Conservation (phyloP, 2,113 vertebrate species). For the Garra rufa region DNA sequence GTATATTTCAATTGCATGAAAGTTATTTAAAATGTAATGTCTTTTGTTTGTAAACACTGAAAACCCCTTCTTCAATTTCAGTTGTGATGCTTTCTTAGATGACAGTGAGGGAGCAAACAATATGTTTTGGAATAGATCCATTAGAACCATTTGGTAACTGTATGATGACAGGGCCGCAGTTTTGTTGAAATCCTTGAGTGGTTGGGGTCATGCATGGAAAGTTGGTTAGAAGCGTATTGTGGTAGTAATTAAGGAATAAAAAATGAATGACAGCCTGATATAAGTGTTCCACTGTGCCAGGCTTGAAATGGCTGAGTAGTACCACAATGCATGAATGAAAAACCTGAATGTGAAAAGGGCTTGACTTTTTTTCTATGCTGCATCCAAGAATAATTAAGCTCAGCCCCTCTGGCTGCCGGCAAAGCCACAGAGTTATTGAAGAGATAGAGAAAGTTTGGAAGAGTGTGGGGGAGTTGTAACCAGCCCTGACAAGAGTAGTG, state of each 20-base stretch:
- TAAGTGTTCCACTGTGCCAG: constrained; percentile 3
- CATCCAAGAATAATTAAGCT: constrained; percentile 76
- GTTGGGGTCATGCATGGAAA: neutral
- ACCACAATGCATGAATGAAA: constrained; percentile 51
- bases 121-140: neutral
- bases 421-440: constrained; percentile 63
- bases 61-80: neutral
- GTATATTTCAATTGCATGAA: too few relatives aligned
- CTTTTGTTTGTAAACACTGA: neutral
- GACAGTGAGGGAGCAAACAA: neutral
- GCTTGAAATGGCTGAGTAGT: constrained; percentile 41
- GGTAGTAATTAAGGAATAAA: constrained; percentile 19
- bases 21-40: too few relatives aligned
- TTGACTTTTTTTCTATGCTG: constrained; percentile 44
- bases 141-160: neutral
- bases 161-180: neutral
- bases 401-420: constrained; percentile 68
- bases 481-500: constrained; percentile 41
- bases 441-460: constrained; percentile 39
- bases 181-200: neutral
- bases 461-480: constrained; percentile 35
- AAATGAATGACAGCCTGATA: neutral
- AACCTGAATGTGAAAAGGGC: constrained; percentile 38
- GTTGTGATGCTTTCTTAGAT: neutral
- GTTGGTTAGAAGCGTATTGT: neutral